Base-by-base conservation (phyloP, 2,113 vertebrate species). In the Kryptolebias marmoratus region DNA sequence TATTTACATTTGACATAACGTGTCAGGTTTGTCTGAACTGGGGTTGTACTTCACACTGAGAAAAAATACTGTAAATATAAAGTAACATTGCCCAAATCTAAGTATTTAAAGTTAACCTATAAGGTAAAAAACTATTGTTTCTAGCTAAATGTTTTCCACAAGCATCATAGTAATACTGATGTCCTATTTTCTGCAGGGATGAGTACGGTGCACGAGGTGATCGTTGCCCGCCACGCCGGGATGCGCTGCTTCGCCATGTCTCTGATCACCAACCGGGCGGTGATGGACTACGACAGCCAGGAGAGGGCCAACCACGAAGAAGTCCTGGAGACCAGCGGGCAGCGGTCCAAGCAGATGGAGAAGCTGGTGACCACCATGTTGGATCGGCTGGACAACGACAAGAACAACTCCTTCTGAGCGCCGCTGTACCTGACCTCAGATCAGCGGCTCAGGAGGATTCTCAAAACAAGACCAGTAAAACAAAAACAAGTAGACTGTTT, bases 161-260 rank as follows among this genome's bases (percentile, higher is more conserved):
- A 16, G 4, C 47, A 22, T 16, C 14, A 16, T 2, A 28, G 4
- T 28, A 4, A 11, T 42, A 32, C 30, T 62, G 0, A 5, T 30
- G 15, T 9, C 18, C 12, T 1, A 44, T 18, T 22, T 59, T 2
- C 7, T 36, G 47, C 71, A 98, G 97, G 96, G 4, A 98, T 98
- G 97, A 98, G 97, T 91, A 98, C 96, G 0, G 95, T 93, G 0
- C 96, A 95, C 22, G 97, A 98, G 91, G 96, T 97, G 1, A 94
- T 97, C 2, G 94, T 95, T 0, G 96, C 96, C 4, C 92, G 94
- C 2, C 97, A 98, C 9, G 94, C 95, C 0, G 95, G 96, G n/a
- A 94, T 99, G 80, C 90, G 92, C 0, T 95, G 97, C 72, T 94
- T 96, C 6, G 97, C 95, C 53, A 88, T 97, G 82, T 99, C 97